phyloP scores from a whole-genome alignment of 2,888 invertebrate genomes.

The Trissonchulus latispiculum region DNA sequence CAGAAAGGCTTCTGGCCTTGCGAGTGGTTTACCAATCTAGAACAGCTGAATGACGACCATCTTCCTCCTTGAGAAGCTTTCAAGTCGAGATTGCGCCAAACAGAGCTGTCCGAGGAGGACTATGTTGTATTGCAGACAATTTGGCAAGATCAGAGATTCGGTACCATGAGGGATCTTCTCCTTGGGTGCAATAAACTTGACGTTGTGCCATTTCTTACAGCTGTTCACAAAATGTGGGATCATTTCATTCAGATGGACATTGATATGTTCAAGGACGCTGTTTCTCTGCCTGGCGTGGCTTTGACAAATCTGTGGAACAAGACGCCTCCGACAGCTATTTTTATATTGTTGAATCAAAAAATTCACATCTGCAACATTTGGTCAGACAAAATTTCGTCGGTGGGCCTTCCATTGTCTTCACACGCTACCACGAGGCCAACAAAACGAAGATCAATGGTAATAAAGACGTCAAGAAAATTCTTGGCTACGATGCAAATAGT shows the following conservation, averaged over 20 bases:
- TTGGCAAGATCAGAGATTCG: not conserved
- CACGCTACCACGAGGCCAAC: constrained; percentile 7
- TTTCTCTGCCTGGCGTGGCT: constrained; percentile 23
- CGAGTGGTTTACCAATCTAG: constrained; percentile 2
- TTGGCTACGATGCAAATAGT: constrained; percentile 10
- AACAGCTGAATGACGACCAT: not conserved
- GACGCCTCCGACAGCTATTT: constrained; percentile 16
- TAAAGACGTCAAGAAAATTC: constrained; percentile 6
- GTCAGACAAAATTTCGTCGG: constrained; percentile 5
- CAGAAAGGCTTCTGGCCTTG: not conserved
- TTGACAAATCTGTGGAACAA: constrained; percentile 23
- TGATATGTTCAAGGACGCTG: constrained; percentile 23
- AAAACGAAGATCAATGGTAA: not conserved
- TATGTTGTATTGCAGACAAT: not conserved
- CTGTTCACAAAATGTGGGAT: constrained; percentile 27
- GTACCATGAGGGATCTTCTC: constrained; percentile 20
- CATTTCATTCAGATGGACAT: constrained; percentile 16
- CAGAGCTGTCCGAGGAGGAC: not conserved
- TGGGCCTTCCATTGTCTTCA: constrained; percentile 8
- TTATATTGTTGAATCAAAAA: constrained; percentile 3
- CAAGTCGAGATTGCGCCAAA: not conserved
- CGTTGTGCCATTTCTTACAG: constrained; percentile 24
- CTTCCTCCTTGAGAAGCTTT: constrained; percentile 18
- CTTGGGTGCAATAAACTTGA: constrained; percentile 24
- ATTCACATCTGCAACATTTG: not conserved